phyloP scores from a whole-genome alignment of 2,888 invertebrate genomes.

The Phrixothrix hirtus region DNA sequence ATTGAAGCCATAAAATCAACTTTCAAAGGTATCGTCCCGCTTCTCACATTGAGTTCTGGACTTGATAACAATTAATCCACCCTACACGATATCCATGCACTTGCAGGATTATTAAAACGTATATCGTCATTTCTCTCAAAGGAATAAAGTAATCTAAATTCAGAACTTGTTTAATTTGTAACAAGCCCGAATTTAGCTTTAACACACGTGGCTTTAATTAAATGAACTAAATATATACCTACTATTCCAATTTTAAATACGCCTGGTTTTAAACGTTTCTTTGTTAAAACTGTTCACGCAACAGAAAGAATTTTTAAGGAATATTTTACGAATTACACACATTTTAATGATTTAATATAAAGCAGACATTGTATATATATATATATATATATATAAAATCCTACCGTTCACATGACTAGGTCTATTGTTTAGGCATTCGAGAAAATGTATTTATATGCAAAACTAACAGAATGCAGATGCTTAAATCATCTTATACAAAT shows the following conservation, averaged over 20 bases:
- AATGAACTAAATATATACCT: slow-evolving; percentile 1
- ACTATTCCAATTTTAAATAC: too few species aligned
- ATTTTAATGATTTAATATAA: too few species aligned
- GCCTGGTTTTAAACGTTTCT: too few species aligned
- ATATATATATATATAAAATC: too few species aligned
- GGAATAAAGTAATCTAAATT: slow-evolving; percentile 45
- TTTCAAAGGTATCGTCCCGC: too few species aligned
- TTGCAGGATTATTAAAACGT: slow-evolving; percentile 39
- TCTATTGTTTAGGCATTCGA: slow-evolving; percentile 10
- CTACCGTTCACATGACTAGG: slow-evolving; percentile 11
- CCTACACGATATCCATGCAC: background rate
- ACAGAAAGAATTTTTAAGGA: too few species aligned
- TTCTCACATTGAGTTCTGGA: too few species aligned
- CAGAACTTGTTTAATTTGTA: slow-evolving; percentile 18
- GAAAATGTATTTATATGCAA: slow-evolving; percentile 21
- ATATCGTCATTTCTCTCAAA: slow-evolving; percentile 39
- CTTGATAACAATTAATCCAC: slow-evolving; percentile 6
- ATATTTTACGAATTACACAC: too few species aligned
- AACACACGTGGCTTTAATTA: slow-evolving; percentile 14
- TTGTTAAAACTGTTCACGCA: too few species aligned
- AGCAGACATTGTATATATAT: too few species aligned
- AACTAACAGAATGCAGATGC: slow-evolving; percentile 4
- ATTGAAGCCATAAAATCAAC: too few species aligned
- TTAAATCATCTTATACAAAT: slow-evolving; percentile 13
- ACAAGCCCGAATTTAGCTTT: slow-evolving; percentile 5